Percentiles rank a stretch among this genome's conserved stretches.
phyloP scores from a whole-genome alignment of 1,140 invertebrate species.

The Himalopsyche phryganea region DNA sequence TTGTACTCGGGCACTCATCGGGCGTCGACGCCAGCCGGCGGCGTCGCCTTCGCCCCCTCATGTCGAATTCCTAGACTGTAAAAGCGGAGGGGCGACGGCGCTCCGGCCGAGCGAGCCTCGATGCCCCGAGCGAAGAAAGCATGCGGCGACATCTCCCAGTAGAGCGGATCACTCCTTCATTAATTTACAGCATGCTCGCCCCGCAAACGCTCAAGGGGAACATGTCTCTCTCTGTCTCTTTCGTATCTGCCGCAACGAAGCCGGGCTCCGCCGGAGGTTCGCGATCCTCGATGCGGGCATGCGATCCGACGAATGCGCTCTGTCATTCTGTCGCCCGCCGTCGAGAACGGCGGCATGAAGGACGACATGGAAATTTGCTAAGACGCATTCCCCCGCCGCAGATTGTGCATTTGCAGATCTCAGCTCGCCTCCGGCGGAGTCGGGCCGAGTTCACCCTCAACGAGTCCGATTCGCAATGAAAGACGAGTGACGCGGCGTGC shows the following conservation, averaged over 20 bases:
- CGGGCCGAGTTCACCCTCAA: too few relatives aligned
- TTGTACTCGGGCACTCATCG: background rate
- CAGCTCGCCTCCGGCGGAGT: too few relatives aligned
- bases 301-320: background rate
- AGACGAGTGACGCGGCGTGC: background rate
- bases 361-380: too few relatives aligned
- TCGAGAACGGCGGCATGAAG: too few relatives aligned
- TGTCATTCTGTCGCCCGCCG: constrained; percentile 1
- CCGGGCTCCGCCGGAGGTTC: too few relatives aligned
- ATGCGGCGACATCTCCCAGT: constrained; percentile 21
- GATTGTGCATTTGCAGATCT: too few relatives aligned
- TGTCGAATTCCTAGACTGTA: too few relatives aligned
- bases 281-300: too few relatives aligned
- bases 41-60: too few relatives aligned
- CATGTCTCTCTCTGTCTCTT: constrained; percentile 6
- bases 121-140: background rate
- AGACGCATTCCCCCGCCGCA: too few relatives aligned
- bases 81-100: background rate
- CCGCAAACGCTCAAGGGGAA: background rate
- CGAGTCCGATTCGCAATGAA: too few relatives aligned
- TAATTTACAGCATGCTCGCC: constrained; percentile 21
- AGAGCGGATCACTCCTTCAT: constrained; percentile 13
- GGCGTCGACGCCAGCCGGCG: background rate
- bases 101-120: background rate
- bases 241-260: too few relatives aligned